phyloP scores from a whole-genome alignment of 2,113 vertebrate genomes.

The Malaclemys terrapin region DNA sequence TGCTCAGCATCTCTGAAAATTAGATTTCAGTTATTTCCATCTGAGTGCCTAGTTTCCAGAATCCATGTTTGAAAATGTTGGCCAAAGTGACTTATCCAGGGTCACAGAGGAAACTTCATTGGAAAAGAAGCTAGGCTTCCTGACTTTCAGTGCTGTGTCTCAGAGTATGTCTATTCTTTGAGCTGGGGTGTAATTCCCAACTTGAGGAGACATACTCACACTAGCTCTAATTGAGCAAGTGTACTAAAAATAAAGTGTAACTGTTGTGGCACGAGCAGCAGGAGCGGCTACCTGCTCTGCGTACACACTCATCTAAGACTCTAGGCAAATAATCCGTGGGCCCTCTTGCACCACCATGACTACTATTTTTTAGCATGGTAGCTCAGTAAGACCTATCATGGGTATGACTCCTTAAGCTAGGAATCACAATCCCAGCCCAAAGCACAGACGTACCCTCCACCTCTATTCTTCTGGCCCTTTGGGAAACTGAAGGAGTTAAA shows the following conservation, averaged over 20 bases:
- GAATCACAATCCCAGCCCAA: neutral
- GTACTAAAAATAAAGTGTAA: neutral
- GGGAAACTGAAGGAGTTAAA: neutral
- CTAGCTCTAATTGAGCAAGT: neutral
- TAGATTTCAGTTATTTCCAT: neutral
- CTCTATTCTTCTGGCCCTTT: constrained; percentile 12
- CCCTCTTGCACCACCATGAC: neutral
- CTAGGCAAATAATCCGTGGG: neutral
- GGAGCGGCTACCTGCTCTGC: neutral
- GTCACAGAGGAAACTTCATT: neutral
- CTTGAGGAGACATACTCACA: neutral
- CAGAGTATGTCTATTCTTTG: neutral
- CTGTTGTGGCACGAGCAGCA: neutral
- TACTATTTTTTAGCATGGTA: neutral
- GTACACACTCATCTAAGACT: neutral
- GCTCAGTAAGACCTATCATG: neutral
- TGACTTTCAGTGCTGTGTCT: neutral
- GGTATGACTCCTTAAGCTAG: neutral
- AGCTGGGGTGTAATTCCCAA: neutral
- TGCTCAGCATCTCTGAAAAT: neutral
- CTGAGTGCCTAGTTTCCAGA: neutral
- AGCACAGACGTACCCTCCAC: neutral
- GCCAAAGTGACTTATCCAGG: neutral
- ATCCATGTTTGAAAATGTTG: neutral
- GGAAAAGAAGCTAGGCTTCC: neutral